These are phyloP conservation scores for Uloborus plumipes DNA, from an alignment of 2,888 invertebrate genomes.

Conservation along the genomic window DNA sequence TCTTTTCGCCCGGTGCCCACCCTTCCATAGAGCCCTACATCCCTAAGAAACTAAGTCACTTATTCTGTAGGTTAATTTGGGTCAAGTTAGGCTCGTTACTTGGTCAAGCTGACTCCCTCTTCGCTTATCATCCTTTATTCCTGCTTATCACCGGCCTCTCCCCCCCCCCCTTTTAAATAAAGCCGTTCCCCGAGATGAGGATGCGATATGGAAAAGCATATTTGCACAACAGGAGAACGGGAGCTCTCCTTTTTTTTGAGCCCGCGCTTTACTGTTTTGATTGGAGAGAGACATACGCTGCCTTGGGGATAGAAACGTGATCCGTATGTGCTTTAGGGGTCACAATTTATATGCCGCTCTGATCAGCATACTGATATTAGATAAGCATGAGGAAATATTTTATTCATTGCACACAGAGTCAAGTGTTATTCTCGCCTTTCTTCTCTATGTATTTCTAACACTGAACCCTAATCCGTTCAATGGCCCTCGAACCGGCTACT, in stretches of 20 bases:
- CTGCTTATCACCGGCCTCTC: constrained; percentile 5
- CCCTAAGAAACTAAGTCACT: constrained; percentile 60
- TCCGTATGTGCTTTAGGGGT: background rate
- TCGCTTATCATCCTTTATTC: constrained; percentile 22
- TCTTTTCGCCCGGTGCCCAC: constrained; percentile 5
- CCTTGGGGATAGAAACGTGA: background rate
- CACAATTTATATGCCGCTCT: background rate
- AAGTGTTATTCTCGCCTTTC: background rate
- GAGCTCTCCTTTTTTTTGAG: no score
- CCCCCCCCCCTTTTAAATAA: background rate
- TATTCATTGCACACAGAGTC: background rate
- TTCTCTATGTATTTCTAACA: no score
- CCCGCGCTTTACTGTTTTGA: background rate
- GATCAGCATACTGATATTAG: background rate
- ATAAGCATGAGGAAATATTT: constrained; percentile 2
- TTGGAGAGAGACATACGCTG: background rate
- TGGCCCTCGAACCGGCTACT: no score
- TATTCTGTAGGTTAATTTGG: constrained; percentile 62
- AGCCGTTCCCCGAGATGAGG: background rate
- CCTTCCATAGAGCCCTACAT: background rate
- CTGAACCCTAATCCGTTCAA: no score
- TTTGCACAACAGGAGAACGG: background rate
- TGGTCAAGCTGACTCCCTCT: constrained; percentile 19
- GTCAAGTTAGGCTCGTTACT: constrained; percentile 64
- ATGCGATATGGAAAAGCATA: constrained; percentile 7